Evolutionary conservation across 2,888 invertebrate genomes (phyloP).

Genomic region (Cephus sareptanus): DNA sequence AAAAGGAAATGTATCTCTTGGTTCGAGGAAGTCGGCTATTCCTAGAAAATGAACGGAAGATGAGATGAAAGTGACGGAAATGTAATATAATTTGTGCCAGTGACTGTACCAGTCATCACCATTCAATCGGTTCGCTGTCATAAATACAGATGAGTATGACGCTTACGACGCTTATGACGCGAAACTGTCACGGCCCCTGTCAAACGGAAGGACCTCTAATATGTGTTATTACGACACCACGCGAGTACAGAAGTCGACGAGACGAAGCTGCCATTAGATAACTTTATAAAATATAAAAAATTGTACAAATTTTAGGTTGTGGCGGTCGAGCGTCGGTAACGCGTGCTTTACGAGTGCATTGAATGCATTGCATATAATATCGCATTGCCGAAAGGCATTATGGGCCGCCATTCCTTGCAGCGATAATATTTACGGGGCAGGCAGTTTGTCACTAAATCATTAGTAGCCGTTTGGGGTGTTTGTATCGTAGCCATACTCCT

Average conservation of each 20-base stretch:
- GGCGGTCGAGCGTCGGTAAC: too few species aligned
- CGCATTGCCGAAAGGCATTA: not conserved
- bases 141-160: not conserved
- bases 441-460: conserved; percentile 57
- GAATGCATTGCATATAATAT: not conserved
- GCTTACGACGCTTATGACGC: not conserved
- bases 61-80: conserved; percentile 15
- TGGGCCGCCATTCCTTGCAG: conserved; percentile 39
- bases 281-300: not conserved
- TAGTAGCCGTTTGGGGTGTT: conserved; percentile 29
- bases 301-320: not conserved
- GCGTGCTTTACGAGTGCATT: too few species aligned
- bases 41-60: conserved; percentile 3
- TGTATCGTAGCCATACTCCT: conserved; percentile 27
- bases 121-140: conserved; percentile 2
- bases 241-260: not conserved
- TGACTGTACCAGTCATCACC: not conserved
- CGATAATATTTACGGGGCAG: conserved; percentile 44
- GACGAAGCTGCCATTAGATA: not conserved
- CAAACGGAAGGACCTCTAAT: not conserved
- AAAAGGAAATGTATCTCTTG: too few species aligned
- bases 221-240: not conserved
- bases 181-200: not conserved
- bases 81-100: not conserved
- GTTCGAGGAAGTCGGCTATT: not conserved